Evolutionary conservation across 1,140 invertebrate species (phyloP).

Genomic region (Heliconius himera): DNA sequence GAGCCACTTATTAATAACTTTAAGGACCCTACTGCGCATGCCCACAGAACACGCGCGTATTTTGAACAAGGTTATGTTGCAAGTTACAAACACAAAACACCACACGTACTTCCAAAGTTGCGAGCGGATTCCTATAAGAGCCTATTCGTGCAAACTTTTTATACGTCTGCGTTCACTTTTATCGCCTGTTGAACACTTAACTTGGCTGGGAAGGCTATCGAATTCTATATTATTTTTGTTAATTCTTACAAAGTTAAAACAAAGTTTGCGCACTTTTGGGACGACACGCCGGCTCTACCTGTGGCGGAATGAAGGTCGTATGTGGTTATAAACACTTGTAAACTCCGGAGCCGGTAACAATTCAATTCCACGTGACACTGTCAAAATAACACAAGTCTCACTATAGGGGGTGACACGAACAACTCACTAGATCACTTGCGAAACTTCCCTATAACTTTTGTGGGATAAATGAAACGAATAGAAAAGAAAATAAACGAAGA

Average conservation of each 20-base stretch:
- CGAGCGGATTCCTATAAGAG: constrained; percentile 65
- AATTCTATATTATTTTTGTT: constrained; percentile 41
- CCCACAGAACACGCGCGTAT: constrained; percentile 68
- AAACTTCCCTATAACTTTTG: constrained; percentile 60
- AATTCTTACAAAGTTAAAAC: too few relatives aligned
- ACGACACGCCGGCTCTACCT: constrained; percentile 72
- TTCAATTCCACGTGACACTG: constrained; percentile 75
- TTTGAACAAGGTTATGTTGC: constrained; percentile 76
- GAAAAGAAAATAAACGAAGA: constrained; percentile 81
- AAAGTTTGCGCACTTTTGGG: constrained; percentile 59
- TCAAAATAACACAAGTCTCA: constrained; percentile 65
- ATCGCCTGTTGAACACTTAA: constrained; percentile 41
- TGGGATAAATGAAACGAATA: constrained; percentile 78
- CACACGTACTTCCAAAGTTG: constrained; percentile 59
- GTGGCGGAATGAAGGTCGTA: constrained; percentile 69
- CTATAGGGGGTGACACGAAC: constrained; percentile 39
- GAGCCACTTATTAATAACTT: constrained; percentile 73
- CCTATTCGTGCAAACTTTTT: constrained; percentile 57
- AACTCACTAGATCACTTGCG: constrained; percentile 55
- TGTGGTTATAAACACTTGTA: constrained; percentile 75
- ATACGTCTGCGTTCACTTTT: constrained; percentile 35
- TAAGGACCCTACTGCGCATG: constrained; percentile 72
- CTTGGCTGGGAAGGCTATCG: constrained; percentile 44
- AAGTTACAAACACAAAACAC: constrained; percentile 65
- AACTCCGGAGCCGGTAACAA: constrained; percentile 77